These are phyloP conservation scores for Riptortus pedestris DNA, from an alignment of 1,140 invertebrate species.

Conservation along the genomic window DNA sequence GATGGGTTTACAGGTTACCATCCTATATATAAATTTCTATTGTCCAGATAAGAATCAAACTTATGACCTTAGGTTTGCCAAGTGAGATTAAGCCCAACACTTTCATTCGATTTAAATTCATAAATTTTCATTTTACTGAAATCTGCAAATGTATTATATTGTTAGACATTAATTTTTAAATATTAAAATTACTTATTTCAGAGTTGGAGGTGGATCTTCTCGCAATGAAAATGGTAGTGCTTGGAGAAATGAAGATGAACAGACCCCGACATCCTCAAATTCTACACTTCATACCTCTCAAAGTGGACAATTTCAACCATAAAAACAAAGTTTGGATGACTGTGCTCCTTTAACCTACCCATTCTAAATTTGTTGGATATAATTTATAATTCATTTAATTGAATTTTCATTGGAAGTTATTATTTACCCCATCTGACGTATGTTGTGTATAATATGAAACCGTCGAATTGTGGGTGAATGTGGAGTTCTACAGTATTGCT, in stretches of 20 bases:
- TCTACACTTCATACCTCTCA: background rate
- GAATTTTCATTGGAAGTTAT: background rate
- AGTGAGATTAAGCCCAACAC: no score
- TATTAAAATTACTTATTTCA: no score
- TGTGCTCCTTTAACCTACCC: background rate
- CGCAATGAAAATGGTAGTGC: slow-evolving; percentile 6
- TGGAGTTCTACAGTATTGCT: slow-evolving; percentile 9
- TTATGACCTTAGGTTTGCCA: no score
- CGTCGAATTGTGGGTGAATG: background rate
- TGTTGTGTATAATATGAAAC: background rate
- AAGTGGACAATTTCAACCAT: slow-evolving; percentile 13
- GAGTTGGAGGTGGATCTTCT: slow-evolving; percentile 4
- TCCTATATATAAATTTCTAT: no score
- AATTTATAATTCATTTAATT: slow-evolving; percentile 5
- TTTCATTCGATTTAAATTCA: no score
- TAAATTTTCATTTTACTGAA: no score
- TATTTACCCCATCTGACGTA: background rate
- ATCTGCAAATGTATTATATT: no score
- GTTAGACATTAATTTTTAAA: no score
- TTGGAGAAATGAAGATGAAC: slow-evolving; percentile 14
- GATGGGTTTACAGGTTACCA: no score
- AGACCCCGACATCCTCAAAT: background rate
- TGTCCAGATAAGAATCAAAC: no score
- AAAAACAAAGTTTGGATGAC: background rate
- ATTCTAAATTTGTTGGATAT: background rate